These are phyloP conservation scores for Melanotaenia pygmaea DNA, from an alignment of 2,797 vertebrate species.

Conservation along the genomic window DNA sequence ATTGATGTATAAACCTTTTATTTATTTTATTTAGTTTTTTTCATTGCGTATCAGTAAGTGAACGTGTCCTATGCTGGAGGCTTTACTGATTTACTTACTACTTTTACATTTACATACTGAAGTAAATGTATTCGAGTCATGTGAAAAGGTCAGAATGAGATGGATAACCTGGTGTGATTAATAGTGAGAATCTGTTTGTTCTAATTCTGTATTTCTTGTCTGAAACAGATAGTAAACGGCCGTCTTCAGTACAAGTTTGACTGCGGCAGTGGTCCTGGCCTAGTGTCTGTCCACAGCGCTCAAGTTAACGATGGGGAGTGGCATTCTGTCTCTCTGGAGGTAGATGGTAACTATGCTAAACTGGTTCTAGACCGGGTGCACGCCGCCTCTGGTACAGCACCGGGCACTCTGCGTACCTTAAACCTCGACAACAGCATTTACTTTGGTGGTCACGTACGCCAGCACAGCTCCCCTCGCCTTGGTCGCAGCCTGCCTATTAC, in stretches of 20 bases:
- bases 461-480: slow-evolving; percentile 80
- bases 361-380: slow-evolving; percentile 94
- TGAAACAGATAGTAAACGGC: slow-evolving; percentile 90
- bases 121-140: slow-evolving; percentile 9
- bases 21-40: not conserved
- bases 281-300: slow-evolving; percentile 95
- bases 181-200: not conserved
- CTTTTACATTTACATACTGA: too few species aligned
- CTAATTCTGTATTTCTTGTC: not conserved
- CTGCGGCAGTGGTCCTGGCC: slow-evolving; percentile 95
- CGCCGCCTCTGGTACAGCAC: slow-evolving; percentile 93
- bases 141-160: slow-evolving; percentile 10
- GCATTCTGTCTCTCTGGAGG: slow-evolving; percentile 93
- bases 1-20: slow-evolving; percentile 6
- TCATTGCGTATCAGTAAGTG: not conserved
- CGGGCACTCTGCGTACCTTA: slow-evolving; percentile 93
- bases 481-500: slow-evolving; percentile 87
- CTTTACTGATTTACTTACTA: not conserved
- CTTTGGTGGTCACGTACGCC: slow-evolving; percentile 93
- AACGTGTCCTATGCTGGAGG: slow-evolving; percentile 8
- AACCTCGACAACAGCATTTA: slow-evolving; percentile 93
- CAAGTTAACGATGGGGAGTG: slow-evolving; percentile 97
- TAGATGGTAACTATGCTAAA: slow-evolving; percentile 94
- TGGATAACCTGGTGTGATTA: slow-evolving; percentile 1
- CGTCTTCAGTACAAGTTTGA: slow-evolving; percentile 97